Base-by-base conservation (phyloP, 2,888 invertebrate genomes). In the Aplocera efformata region DNA sequence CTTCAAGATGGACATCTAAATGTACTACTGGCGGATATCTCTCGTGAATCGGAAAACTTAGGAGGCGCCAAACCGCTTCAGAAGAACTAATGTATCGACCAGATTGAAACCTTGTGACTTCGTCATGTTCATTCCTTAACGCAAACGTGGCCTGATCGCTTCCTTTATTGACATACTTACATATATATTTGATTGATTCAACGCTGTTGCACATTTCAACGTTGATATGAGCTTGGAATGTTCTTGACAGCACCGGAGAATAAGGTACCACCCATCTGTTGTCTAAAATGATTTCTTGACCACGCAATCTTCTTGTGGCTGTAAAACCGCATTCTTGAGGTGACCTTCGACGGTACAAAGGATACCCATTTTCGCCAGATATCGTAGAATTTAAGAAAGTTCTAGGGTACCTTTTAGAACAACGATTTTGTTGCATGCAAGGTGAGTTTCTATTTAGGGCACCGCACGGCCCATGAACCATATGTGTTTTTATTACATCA, bases 201-300 rank as follows among this genome's bases (percentile, higher is more conserved):
- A 83, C 71, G 0, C 69, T 72, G 53, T 58, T 67, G 45, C 79
- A 85, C 22, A 33, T 53, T 45, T 79, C 76, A n/a, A 80, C 53
- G 36, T 62, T 60, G 0, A 56, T 53, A 27, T 60, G 54, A 6
- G 56, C 50, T 8, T 56, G 23, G 35, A 52, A 58, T 2, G 43
- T 42, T 39, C 32, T 43, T 0, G 34, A 51, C 1, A 60, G 34
- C 3, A 64, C 32, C 0, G 55, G 56, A 1, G 41, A 50, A 49
- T 56, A 59, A 0, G 59, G 58, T 1, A 54, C 55, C 0, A 58
- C 30, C 56, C 56, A 60, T 4, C 46, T 31, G 31, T 60, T 59
- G 34, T 57, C 52, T 1, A 58, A 0, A 1, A 25, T 23, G 6
- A 32, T 7, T 2, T 10, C 25, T 10, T 10, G n/a, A n/a, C n/a